Evolutionary conservation across 2,888 invertebrate species (phyloP).

Genomic region (Lasiommata megera): DNA sequence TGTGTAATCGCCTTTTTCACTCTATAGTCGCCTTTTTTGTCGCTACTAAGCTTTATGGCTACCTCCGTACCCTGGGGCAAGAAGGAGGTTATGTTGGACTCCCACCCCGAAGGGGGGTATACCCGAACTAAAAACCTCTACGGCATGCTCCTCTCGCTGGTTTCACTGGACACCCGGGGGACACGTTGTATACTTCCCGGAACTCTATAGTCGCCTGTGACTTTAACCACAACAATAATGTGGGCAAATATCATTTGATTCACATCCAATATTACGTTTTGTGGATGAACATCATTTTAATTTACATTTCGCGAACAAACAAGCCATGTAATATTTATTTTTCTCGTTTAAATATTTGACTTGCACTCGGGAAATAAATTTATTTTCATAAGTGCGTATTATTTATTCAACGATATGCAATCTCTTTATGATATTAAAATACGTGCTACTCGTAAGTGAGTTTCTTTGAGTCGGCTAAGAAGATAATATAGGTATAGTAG

Average conservation of each 20-base stretch:
- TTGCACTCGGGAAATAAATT: conserved; percentile 1
- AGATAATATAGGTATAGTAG: no score
- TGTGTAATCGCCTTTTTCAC: no score
- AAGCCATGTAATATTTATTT: conserved; percentile 20
- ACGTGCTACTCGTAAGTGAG: no score
- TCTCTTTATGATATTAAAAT: background rate
- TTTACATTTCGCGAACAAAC: conserved; percentile 18
- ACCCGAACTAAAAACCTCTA: no score
- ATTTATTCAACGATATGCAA: background rate
- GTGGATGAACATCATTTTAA: conserved; percentile 35
- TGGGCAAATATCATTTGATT: conserved; percentile 58
- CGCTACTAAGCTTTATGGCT: no score
- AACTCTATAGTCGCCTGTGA: conserved; percentile 14
- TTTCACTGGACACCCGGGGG: no score
- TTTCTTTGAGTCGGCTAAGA: no score
- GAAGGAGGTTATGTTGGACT: no score
- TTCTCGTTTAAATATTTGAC: conserved; percentile 9
- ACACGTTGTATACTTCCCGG: background rate
- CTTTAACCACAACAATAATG: conserved; percentile 36
- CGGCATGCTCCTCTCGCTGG: no score
- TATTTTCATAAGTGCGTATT: background rate
- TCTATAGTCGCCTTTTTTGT: no score
- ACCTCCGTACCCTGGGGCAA: no score
- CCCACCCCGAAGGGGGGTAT: no score
- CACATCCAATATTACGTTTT: conserved; percentile 48